Conservation (phyloP, 2,113 vertebrate species). For the Cyanoramphus novaezelandiae region DNA sequence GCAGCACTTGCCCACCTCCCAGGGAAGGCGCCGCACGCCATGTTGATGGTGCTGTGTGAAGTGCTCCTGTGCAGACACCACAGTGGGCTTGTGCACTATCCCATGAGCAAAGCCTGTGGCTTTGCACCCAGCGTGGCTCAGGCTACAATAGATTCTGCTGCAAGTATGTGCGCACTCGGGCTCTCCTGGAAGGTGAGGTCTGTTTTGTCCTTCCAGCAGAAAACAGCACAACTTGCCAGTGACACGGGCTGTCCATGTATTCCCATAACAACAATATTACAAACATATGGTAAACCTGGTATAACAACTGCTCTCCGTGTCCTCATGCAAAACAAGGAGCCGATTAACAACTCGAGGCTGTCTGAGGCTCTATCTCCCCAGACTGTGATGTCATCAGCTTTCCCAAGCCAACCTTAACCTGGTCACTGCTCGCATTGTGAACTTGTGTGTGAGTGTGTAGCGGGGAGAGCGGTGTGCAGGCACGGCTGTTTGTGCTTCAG, state of each 20-base stretch:
- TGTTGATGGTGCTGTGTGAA: background rate
- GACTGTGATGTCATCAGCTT: conserved; percentile 61
- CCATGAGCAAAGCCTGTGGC: background rate
- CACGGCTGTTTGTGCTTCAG: conserved; percentile 43
- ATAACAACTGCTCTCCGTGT: background rate
- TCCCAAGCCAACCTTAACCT: conserved; percentile 59
- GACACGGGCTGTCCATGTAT: conserved; percentile 3
- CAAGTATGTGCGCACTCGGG: background rate
- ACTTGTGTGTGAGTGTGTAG: background rate
- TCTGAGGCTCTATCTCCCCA: conserved; percentile 36
- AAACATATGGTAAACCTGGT: conserved; percentile 47
- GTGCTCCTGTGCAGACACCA: background rate
- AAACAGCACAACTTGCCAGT: conserved; percentile 36
- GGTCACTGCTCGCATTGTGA: conserved; percentile 31
- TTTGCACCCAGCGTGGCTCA: background rate
- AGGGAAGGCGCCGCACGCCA: background rate
- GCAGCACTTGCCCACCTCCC: background rate
- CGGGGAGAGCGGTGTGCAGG: background rate
- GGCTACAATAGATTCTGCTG: background rate
- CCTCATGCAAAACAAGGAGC: conserved; percentile 20
- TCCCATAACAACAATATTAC: conserved; percentile 42
- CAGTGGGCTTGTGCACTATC: background rate
- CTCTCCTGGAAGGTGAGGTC: background rate
- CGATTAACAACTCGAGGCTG: background rate
- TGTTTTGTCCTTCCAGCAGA: conserved; percentile 34